Percentiles rank a stretch among this genome's conserved stretches.
Evolutionary conservation across 2,888 invertebrate genomes (phyloP).

Genomic region (Amphiduros pacificus): DNA sequence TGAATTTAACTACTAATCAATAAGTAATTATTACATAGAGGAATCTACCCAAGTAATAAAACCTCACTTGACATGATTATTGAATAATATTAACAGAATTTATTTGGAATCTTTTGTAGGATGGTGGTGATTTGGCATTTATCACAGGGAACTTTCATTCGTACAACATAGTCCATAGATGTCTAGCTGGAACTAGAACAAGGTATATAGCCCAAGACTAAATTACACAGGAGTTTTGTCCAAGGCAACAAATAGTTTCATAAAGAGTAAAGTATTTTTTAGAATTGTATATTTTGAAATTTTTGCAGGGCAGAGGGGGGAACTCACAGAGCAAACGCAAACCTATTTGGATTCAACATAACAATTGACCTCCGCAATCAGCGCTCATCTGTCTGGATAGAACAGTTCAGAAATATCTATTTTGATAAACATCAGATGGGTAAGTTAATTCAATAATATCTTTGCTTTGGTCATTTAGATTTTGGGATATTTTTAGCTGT

Average conservation of each 20-base stretch:
- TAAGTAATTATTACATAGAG: no score
- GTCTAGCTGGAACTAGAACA: slow-evolving; percentile 36
- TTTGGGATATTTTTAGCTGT: no score
- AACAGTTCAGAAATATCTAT: slow-evolving; percentile 36
- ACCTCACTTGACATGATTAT: no score
- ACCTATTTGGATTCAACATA: slow-evolving; percentile 1
- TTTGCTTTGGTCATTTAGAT: no score
- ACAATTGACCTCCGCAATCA: slow-evolving; percentile 46
- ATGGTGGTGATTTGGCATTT: slow-evolving; percentile 49
- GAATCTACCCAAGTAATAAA: no score
- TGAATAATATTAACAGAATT: not conserved
- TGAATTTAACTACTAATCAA: no score
- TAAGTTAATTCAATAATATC: no score
- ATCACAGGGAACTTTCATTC: slow-evolving; percentile 40
- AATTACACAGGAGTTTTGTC: no score
- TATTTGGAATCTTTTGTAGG: slow-evolving; percentile 32
- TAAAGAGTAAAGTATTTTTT: not conserved
- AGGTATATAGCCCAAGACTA: no score
- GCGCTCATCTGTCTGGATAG: slow-evolving; percentile 43
- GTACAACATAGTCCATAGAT: slow-evolving; percentile 41
- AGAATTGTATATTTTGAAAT: not conserved
- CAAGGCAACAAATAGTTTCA: not conserved
- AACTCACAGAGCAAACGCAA: not conserved
- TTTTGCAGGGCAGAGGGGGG: not conserved
- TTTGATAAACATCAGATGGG: slow-evolving; percentile 6